These are phyloP conservation scores for Condylura cristata DNA, from an alignment of 2,113 vertebrate genomes.

Conservation along the genomic window DNA sequence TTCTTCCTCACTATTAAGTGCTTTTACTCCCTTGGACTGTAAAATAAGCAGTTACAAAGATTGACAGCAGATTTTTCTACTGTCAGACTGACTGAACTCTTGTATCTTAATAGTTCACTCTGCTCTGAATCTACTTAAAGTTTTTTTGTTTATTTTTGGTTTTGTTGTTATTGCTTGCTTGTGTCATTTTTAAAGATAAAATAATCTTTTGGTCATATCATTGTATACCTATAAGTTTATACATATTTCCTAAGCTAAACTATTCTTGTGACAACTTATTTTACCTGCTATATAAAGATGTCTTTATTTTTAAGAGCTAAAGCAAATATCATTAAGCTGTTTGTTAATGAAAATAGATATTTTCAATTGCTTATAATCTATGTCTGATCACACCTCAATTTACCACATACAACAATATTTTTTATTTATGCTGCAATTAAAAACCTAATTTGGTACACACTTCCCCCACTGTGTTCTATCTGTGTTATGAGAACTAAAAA, in stretches of 20 bases:
- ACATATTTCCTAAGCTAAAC: conserved; percentile 25
- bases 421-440: conserved; percentile 5
- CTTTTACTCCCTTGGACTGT: background rate
- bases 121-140: background rate
- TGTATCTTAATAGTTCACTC: background rate
- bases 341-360: background rate
- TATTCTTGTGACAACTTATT: background rate
- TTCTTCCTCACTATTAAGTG: background rate
- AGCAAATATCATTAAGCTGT: background rate
- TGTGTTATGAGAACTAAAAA: background rate
- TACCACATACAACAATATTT: background rate
- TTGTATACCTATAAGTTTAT: background rate
- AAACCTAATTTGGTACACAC: background rate
- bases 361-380: background rate
- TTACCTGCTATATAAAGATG: background rate
- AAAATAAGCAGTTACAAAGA: background rate
- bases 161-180: background rate
- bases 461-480: background rate
- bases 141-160: background rate
- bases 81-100: conserved; percentile 8
- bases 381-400: background rate
- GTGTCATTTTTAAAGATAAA: background rate
- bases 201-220: background rate
- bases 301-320: background rate
- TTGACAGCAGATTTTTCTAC: background rate